Percentiles rank a stretch among this genome's conserved stretches.
These are phyloP conservation scores for Drosophila watanabei DNA, from an alignment of 1,140 invertebrate genomes.

Conservation along the genomic window DNA sequence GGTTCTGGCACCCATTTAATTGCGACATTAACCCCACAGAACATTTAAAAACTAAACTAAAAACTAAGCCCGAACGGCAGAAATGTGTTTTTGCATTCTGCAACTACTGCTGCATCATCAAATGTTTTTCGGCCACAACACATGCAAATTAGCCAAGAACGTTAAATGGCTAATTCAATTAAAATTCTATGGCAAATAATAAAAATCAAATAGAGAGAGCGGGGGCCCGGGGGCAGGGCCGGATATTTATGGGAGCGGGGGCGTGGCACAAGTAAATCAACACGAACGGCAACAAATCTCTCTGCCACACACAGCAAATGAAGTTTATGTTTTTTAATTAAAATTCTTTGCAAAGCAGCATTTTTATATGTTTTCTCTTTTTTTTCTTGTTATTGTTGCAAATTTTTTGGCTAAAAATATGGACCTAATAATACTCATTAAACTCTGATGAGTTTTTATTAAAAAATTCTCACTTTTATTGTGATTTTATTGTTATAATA, in stretches of 20 bases:
- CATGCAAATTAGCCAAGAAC: constrained; percentile 70
- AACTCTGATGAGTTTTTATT: no score
- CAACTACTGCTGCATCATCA: constrained; percentile 36
- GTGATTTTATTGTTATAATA: background rate
- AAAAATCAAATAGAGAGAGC: constrained; percentile 25
- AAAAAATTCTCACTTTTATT: no score
- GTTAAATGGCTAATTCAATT: constrained; percentile 79
- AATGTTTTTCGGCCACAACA: constrained; percentile 21
- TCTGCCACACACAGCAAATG: constrained; percentile 42
- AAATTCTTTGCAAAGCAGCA: constrained; percentile 48
- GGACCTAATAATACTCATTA: background rate
- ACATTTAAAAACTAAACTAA: constrained; percentile 30
- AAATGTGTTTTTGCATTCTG: constrained; percentile 1
- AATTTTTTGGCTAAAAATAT: background rate
- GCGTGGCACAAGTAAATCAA: constrained; percentile 51
- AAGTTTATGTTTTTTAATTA: constrained; percentile 83
- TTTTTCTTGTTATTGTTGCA: background rate
- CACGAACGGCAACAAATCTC: constrained; percentile 61
- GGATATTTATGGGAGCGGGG: constrained; percentile 29
- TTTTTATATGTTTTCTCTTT: background rate
- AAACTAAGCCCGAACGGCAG: constrained; percentile 23
- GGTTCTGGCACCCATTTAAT: constrained; percentile 54
- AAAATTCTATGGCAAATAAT: constrained; percentile 64
- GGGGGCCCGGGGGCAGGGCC: no score
- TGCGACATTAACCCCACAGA: constrained; percentile 52